Percentiles rank a stretch among this genome's conserved stretches.
phyloP scores from a whole-genome alignment of 2,888 invertebrate genomes.

The Macrosiphum euphorbiae region DNA sequence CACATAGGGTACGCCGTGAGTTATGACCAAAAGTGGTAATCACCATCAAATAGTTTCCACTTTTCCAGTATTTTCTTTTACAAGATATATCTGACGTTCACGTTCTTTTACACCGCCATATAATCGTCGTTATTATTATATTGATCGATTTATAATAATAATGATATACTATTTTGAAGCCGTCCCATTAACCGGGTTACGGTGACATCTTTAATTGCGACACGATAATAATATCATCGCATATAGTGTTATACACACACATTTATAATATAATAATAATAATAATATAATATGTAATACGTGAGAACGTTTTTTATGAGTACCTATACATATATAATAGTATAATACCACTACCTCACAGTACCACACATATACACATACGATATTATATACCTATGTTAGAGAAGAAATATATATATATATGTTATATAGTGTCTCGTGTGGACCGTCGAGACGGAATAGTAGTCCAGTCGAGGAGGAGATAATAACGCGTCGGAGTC shows the following conservation, averaged over 20 bases:
- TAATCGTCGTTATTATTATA: background rate
- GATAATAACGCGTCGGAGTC: background rate
- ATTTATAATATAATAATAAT: no score
- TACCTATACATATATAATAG: background rate
- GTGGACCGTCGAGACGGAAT: slow-evolving; percentile 29
- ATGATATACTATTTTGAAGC: background rate
- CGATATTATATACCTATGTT: no score
- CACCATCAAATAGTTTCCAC: background rate
- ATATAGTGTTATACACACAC: background rate
- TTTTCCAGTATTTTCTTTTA: background rate
- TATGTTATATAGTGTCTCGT: background rate
- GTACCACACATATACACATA: background rate
- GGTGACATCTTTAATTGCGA: slow-evolving; percentile 29
- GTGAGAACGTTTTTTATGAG: slow-evolving; percentile 17
- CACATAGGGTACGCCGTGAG: background rate
- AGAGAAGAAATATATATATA: background rate
- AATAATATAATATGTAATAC: background rate
- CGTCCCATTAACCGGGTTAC: slow-evolving; percentile 11
- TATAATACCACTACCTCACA: background rate
- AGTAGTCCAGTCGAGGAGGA: slow-evolving; percentile 8
- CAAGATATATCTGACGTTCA: background rate
- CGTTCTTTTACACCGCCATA: background rate
- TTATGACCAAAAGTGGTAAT: slow-evolving; percentile 15
- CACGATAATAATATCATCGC: background rate
- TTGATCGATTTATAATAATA: background rate